Conservation (phyloP, 1,140 invertebrate species). For the Nasonia giraulti region DNA sequence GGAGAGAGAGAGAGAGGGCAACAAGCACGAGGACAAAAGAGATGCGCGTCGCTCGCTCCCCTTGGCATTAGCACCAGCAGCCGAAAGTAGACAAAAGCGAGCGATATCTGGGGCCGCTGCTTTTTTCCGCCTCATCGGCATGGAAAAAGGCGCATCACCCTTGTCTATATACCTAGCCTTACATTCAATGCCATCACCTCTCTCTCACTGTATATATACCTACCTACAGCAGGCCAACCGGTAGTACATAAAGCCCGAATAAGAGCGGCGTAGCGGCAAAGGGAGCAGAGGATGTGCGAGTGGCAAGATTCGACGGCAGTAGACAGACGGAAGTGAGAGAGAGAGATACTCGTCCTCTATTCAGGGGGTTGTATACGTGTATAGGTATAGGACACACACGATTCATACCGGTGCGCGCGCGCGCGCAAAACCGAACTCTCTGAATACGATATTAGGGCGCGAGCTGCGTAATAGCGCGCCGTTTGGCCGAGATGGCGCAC, state of each 20-base stretch:
- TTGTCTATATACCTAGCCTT: conserved; percentile 22
- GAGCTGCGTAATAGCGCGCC: conserved; percentile 36
- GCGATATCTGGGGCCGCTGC: not conserved
- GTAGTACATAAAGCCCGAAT: not conserved
- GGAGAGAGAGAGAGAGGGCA: not conserved
- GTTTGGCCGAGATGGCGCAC: not conserved
- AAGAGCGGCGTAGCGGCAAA: not conserved
- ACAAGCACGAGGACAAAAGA: not conserved
- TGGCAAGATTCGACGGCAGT: conserved; percentile 42
- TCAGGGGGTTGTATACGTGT: conserved; percentile 52
- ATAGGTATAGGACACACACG: conserved; percentile 53
- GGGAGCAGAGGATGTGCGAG: conserved; percentile 7
- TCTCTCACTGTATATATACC: not conserved
- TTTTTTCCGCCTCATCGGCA: conserved; percentile 16
- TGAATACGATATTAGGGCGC: conserved; percentile 63
- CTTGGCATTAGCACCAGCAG: not conserved
- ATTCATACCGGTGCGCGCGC: conserved; percentile 57
- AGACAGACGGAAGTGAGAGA: conserved; percentile 6
- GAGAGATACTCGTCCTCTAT: conserved; percentile 49
- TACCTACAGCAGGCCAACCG: not conserved
- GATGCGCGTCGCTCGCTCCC: not conserved
- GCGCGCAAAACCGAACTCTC: conserved; percentile 52
- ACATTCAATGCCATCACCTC: not conserved
- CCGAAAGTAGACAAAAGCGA: not conserved
- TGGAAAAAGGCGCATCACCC: conserved; percentile 7